Evolutionary conservation across 1,140 invertebrate genomes (phyloP).

Genomic region (Parapsyche elsis): DNA sequence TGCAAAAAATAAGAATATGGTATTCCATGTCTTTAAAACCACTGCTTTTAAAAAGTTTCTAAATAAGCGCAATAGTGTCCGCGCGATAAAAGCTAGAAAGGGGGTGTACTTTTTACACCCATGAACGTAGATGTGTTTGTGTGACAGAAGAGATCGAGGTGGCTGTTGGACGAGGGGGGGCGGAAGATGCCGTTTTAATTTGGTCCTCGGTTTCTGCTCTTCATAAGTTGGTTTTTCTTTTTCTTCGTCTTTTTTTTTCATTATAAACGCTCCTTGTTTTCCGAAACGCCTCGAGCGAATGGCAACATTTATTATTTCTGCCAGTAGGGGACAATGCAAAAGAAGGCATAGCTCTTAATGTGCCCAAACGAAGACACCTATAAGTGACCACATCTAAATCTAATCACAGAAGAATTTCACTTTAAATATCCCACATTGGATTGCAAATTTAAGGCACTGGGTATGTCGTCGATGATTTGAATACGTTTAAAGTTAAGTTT

Average conservation of each 20-base stretch:
- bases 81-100: slow-evolving; percentile 20
- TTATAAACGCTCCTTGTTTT: slow-evolving; percentile 55
- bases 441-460: too few relatives aligned
- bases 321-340: slow-evolving; percentile 4
- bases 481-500: too few relatives aligned
- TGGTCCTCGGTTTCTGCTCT: slow-evolving; percentile 54
- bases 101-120: slow-evolving; percentile 25
- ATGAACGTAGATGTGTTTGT: neutral
- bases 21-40: neutral
- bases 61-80: slow-evolving; percentile 32
- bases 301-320: slow-evolving; percentile 54
- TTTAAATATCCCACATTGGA: too few relatives aligned
- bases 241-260: slow-evolving; percentile 53
- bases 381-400: slow-evolving; percentile 14
- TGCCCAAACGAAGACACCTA: neutral
- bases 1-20: neutral
- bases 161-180: slow-evolving; percentile 43
- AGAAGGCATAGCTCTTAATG: slow-evolving; percentile 2
- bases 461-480: too few relatives aligned
- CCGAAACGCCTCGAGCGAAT: slow-evolving; percentile 49
- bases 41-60: neutral
- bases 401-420: too few relatives aligned
- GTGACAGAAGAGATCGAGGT: slow-evolving; percentile 45
- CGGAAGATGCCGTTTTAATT: slow-evolving; percentile 56
- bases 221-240: slow-evolving; percentile 54